Evolutionary conservation across 2,888 invertebrate genomes (phyloP), one percentile per base, ranked within the genome.

Genomic region (Archips crataeganus): DNA sequence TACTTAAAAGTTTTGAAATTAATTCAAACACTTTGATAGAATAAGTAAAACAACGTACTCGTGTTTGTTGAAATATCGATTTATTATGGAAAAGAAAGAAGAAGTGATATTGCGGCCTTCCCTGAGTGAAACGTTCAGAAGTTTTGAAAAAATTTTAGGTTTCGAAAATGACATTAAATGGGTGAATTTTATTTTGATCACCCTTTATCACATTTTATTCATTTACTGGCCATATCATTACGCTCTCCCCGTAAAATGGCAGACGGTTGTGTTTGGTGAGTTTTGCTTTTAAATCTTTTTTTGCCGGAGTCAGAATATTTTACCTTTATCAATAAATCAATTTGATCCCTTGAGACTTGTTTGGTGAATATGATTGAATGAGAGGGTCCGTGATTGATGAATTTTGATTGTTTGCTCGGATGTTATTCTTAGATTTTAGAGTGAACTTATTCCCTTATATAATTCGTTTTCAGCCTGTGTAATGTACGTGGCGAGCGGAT

Each of bases 401-500:
- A 39, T 62, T 67, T 67, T 47, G 47, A 63, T 59, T 72, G 45
- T 65, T 36, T 23, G 62, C 49, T 74, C 49, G 60, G 15, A 71
- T 71, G 59, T 68, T 70, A 66, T 71, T 39, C 63, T 68, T 70
- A 36, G 54, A 49, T 23, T 62, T 67, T 32, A n/a, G 23, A n/a
- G 36, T 63, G 42, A 45, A 45, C 8, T 47, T 47, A 36, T 74
- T 49, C 45, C 65, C 59, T 8, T 54, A 49, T n/a, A 67, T 54
- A 61, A n/a, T 76, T 74, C 75, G 73, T 59, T 81, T 92, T 54
- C 85, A 96, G 96, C 95, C 68, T 83, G 92, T 36, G 83, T 95
- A 32, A 94, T 95, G 89, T 96, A 96, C 76, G 90, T 95, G 61
- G 89, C 95, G 2, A 95, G 95, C 74, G 97, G 96, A 45, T 96